Conservation (phyloP, 2,888 invertebrate genomes). For the Cactoblastis cactorum region DNA sequence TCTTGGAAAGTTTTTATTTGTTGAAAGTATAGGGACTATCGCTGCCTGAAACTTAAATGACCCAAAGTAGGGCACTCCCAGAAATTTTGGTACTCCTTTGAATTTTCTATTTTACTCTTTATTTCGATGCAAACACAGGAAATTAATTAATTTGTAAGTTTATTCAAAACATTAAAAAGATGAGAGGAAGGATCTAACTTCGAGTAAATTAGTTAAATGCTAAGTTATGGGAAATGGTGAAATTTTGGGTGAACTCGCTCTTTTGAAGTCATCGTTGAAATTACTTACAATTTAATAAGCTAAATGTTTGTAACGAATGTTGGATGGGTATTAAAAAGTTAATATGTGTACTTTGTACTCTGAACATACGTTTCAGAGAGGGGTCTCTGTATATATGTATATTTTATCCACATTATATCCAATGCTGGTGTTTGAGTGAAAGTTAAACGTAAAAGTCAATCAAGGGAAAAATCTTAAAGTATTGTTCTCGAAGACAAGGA, state of each 20-base stretch:
- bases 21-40: too few species aligned
- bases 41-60: too few species aligned
- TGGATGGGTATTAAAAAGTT: not conserved
- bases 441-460: too few species aligned
- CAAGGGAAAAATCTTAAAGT: too few species aligned
- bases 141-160: slow-evolving; percentile 5
- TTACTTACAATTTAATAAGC: not conserved
- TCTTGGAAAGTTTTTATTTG: too few species aligned
- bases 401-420: too few species aligned
- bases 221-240: not conserved
- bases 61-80: too few species aligned
- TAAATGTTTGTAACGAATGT: not conserved
- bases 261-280: slow-evolving; percentile 1
- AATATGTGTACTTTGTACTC: too few species aligned
- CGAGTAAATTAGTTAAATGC: slow-evolving; percentile 7
- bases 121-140: not conserved
- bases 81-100: not conserved
- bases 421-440: too few species aligned
- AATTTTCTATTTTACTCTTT: not conserved
- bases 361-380: too few species aligned
- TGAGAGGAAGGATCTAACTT: not conserved
- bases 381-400: too few species aligned
- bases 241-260: not conserved
- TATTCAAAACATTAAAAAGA: slow-evolving; percentile 5
- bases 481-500: too few species aligned